Base-by-base conservation (phyloP, 2,797 vertebrate genomes). In the Clarias fuscus region DNA sequence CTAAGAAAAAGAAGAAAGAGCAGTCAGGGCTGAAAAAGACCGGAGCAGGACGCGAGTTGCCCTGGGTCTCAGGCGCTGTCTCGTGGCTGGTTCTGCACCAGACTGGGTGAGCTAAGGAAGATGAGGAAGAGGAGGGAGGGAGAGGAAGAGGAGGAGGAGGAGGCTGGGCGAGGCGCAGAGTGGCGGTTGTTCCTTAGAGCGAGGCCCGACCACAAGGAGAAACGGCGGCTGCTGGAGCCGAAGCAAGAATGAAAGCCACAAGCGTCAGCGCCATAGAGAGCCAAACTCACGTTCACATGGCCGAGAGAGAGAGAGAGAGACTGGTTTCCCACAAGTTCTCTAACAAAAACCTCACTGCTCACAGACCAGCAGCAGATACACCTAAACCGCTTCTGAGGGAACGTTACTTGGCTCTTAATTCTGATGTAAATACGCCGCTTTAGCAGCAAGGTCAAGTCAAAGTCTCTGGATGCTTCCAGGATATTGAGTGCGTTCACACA, bases 201-300 rank as follows among this genome's bases (percentile, higher is more conserved):
- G 48, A 59, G 83, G 86, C 70, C 80, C 20, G 88, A 91, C 89
- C 89, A 59, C 94, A 93, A 84, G 82, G 91, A 94, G 91, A 92
- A 94, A 94, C 93, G 89, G 95, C 89, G 94, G 94, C 92, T 22
- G 53, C 93, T 96, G 95, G 95, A 95, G 90, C 64, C 0, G 13
- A 94, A 91, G 95, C 95, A 94, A 93, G 93, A 96, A 96, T 96
- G 94, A 92, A 94, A 95, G 94, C 95, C 95, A 94, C 94, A 95
- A 94, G 91, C 73, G 53, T 84, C 84, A 85, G 90, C 90, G 91
- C 61, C 86, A 86, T 76, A 86, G 72, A 62, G 75, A 58, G 64
- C 76, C 59, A 65, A 68, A 30, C 88, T 88, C 78, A 33, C 78
- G 87, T 90, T 80, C 48, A 86, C 83, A 85, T 48, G 80, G 56